Base-by-base conservation (phyloP, 2,797 vertebrate species). In the Onychomys torridus region DNA sequence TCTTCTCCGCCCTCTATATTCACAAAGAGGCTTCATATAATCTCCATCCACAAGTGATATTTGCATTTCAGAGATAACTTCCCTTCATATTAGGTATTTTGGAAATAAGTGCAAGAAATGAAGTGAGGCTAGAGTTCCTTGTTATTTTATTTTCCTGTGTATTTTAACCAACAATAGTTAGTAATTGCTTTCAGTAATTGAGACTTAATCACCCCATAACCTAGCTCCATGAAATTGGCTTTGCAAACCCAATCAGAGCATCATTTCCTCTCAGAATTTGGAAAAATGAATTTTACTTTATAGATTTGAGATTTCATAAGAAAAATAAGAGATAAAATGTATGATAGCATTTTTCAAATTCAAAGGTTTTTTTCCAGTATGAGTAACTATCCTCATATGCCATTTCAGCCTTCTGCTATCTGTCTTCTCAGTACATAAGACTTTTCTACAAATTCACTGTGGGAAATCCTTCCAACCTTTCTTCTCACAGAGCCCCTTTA, bases 311-410 rank as follows among this genome's bases (percentile, higher is more conserved):
- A 27, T 43, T 93, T 92, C 77, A 2, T 65, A 94, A 86, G 29
- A 10, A 86, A 91, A 84, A 90, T 52, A 87, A 82, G 29, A 95
- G 49, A 81, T 85, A 81, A 88, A 77, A 75, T 90, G 43, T 88
- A 83, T 63, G 9, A 92, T 84, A 93, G 5, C 21, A 88, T 46
- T 89, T 63, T 78, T 90, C 29, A 96, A 63, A 52, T 16, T 95
- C 52, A 65, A 91, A 95, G 93, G 16, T 34, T 27, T 96, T 93
- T 75, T 94, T 93, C 83, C 93, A 79, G 73, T 86, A 14, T 81
- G 89, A 92, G 17, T 29, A 92, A 93, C 32, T 85, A 61, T 92
- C n/a, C 37, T 86, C 17, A 67, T 65, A 49, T 19, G 57, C 49
- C 59, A 92, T 75, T 92, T 94, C 82, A 95, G 57, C 69, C 52